A percentile compares a stretch with the other conserved stretches of the same genome.
These are phyloP conservation scores for Pangasius djambal DNA, from an alignment of 2,797 vertebrate species.

Conservation along the genomic window DNA sequence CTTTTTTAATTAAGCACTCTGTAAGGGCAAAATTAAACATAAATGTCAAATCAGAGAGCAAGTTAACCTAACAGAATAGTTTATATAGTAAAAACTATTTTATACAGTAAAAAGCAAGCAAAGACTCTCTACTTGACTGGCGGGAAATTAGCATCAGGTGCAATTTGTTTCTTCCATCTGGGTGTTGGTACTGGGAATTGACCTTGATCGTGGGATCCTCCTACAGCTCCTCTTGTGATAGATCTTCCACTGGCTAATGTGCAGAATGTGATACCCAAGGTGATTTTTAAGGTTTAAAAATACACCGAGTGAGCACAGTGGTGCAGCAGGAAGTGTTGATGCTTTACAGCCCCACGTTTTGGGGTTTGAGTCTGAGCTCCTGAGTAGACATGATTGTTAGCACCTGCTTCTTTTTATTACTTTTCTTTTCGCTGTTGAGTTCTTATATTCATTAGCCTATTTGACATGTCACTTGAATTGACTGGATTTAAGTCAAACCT, in stretches of 20 bases:
- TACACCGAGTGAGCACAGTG: neutral
- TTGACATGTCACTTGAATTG: neutral
- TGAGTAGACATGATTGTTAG: neutral
- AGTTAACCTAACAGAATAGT: neutral
- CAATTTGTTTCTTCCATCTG: neutral
- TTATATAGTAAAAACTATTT: neutral
- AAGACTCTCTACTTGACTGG: neutral
- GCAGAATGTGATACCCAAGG: conserved; percentile 5
- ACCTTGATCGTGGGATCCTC: conserved; percentile 1
- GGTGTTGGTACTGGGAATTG: neutral
- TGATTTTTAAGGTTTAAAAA: neutral
- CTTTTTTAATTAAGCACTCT: neutral
- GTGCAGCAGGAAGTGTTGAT: neutral
- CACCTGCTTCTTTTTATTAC: conserved; percentile 7
- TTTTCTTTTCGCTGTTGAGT: neutral
- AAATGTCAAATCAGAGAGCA: neutral
- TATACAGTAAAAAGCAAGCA: neutral
- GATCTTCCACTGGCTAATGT: neutral
- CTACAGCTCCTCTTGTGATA: neutral
- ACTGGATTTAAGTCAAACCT: neutral
- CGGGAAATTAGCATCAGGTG: neutral
- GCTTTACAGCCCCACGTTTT: neutral
- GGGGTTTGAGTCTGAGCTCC: neutral
- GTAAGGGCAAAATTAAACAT: neutral
- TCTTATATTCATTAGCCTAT: neutral